Evolutionary conservation across 92 coral and sea anemone species (phyloP), one percentile per base, ranked within the genome.

Genomic region (Phenganax stokvisi): DNA sequence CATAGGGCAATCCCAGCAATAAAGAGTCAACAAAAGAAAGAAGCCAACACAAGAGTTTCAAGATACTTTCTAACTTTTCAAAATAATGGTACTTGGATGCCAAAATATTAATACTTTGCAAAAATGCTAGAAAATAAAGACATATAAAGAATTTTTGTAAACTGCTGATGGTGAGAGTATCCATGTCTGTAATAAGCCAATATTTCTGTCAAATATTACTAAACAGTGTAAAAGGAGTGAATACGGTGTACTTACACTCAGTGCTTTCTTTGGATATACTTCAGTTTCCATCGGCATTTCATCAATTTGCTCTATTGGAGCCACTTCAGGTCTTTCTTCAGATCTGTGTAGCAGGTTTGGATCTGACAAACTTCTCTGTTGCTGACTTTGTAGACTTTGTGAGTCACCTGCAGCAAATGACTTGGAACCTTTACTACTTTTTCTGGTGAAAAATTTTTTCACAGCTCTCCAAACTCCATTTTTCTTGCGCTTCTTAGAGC

Each of bases 371-470:
- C 83, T 79, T 64, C 83, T 79, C n/a, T 47, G 58, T 47, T 72
- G 73, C 20, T 9, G 61, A 47, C 27, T 9, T 6, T 16, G 47
- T 15, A 60, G 70, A 59, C 69, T 76, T 9, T 7, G 30, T 4
- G 81, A 6, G 7, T 76, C 81, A 31, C 81, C 81, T 27, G 88
- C 92, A 74, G 92, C 91, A 86, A 88, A 91, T 51, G 98, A 93
- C 64, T 91, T 93, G 3, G 91, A 84, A 59, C 89, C 91, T 79
- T 89, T 85, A 51, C 92, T 81, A n/a, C 85, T 84, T 76, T 96
- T 96, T 16, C 92, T 89, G 25, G 91, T 86, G 71, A 96, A 96
- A 58, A 96, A 84, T 82, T 81, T 96, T 79, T 89, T 88, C 93
- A 96, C 81, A 76, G 85, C 88, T 78, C 87, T 96, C 85, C 90